Evolutionary conservation across 1,140 invertebrate genomes (phyloP).

Genomic region (Bombus cullumanus): DNA sequence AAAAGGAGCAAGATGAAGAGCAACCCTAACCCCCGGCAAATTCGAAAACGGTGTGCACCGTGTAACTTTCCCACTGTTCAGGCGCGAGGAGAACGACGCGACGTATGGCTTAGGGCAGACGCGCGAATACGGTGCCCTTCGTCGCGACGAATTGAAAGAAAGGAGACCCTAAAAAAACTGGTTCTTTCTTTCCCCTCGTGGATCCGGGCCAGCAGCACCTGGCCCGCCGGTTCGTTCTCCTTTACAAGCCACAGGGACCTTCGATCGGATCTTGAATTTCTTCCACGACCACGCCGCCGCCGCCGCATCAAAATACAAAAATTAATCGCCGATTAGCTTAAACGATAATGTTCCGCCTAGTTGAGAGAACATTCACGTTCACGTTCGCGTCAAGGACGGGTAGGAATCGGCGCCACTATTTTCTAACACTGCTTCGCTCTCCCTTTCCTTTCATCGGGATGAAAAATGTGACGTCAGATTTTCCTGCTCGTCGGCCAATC

Average conservation of each 20-base stretch:
- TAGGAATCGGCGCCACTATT: not conserved
- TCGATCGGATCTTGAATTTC: slow-evolving; percentile 70
- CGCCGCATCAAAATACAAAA: slow-evolving; percentile 32
- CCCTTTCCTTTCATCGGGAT: not conserved
- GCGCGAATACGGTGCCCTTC: slow-evolving; percentile 63
- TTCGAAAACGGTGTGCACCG: slow-evolving; percentile 52
- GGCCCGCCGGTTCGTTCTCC: slow-evolving; percentile 57
- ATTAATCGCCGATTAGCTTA: slow-evolving; percentile 66
- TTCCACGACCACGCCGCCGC: slow-evolving; percentile 11
- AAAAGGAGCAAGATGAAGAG: slow-evolving; percentile 3
- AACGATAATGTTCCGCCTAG: slow-evolving; percentile 58
- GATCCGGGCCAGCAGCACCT: slow-evolving; percentile 60
- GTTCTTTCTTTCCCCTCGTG: slow-evolving; percentile 69
- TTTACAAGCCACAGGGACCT: slow-evolving; percentile 62
- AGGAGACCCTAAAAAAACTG: slow-evolving; percentile 69
- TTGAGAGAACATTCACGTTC: slow-evolving; percentile 10
- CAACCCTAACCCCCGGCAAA: slow-evolving; percentile 44
- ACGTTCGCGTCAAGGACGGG: not conserved
- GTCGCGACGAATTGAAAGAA: slow-evolving; percentile 72
- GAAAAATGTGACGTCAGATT: slow-evolving; percentile 26
- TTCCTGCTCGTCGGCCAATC: not conserved
- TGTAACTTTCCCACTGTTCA: slow-evolving; percentile 68
- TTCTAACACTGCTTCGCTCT: no score
- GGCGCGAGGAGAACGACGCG: slow-evolving; percentile 53
- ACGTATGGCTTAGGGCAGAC: slow-evolving; percentile 44